These are phyloP conservation scores for Antennarius striatus DNA, from an alignment of 2,113 vertebrate species.

Conservation along the genomic window DNA sequence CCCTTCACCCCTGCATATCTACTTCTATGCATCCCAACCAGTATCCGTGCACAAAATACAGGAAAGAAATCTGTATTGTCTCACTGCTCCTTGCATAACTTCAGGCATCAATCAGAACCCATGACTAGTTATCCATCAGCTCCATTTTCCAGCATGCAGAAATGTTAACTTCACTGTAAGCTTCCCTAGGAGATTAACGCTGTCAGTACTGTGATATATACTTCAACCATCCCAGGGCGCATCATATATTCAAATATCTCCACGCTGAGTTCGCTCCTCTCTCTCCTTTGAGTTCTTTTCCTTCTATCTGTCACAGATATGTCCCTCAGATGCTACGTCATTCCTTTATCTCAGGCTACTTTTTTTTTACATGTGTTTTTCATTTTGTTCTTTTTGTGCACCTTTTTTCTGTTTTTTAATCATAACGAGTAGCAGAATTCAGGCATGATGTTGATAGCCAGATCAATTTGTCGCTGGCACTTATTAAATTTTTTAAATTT, in stretches of 20 bases:
- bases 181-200: conserved; percentile 49
- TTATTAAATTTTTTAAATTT: too few species aligned
- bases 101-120: conserved; percentile 42
- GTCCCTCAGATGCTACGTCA: background rate
- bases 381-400: background rate
- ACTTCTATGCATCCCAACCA: conserved; percentile 7
- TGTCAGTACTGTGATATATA: conserved; percentile 34
- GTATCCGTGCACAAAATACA: background rate
- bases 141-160: conserved; percentile 43
- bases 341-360: conserved; percentile 11
- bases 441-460: too few species aligned
- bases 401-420: too few species aligned
- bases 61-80: conserved; percentile 19
- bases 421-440: too few species aligned
- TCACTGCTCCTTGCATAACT: background rate
- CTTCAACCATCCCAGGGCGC: conserved; percentile 26
- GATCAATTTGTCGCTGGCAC: too few species aligned
- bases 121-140: conserved; percentile 55
- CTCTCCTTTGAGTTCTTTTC: background rate
- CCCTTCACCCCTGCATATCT: conserved; percentile 12
- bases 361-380: conserved; percentile 2
- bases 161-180: conserved; percentile 35
- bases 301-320: background rate
- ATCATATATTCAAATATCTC: conserved; percentile 47
- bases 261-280: background rate